These are phyloP conservation scores for Aldabrachelys gigantea DNA, from an alignment of 2,113 vertebrate genomes.

Conservation along the genomic window DNA sequence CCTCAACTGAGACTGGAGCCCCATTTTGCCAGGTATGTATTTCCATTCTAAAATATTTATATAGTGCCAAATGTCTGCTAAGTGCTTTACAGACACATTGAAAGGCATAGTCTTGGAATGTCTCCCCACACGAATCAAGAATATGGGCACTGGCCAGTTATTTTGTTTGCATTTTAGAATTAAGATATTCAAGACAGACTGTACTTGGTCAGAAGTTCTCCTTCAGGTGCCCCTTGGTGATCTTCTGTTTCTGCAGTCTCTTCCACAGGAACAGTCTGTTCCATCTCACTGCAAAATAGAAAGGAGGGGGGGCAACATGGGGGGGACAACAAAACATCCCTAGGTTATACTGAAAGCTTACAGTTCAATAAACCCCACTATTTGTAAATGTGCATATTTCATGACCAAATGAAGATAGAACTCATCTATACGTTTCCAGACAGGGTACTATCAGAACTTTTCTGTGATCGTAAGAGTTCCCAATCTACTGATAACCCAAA, in stretches of 20 bases:
- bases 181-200: slow-evolving; percentile 25
- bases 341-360: not conserved
- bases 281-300: slow-evolving; percentile 76
- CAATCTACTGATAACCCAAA: not conserved
- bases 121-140: not conserved
- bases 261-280: slow-evolving; percentile 73
- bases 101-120: not conserved
- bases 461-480: not conserved
- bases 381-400: not conserved
- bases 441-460: not conserved
- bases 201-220: slow-evolving; percentile 81
- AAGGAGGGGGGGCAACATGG: not conserved
- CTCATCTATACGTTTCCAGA: too few relatives aligned
- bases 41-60: not conserved
- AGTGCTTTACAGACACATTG: not conserved
- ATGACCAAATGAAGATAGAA: not conserved
- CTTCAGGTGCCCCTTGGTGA: slow-evolving; percentile 56
- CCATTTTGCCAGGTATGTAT: not conserved
- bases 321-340: not conserved
- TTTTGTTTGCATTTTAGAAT: slow-evolving; percentile 6
- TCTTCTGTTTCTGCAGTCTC: slow-evolving; percentile 70
- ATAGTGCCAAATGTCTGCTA: not conserved
- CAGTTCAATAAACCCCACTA: not conserved
- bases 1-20: not conserved
- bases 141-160: not conserved